Percentiles rank a stretch among this genome's conserved stretches.
Conservation (phyloP, 2,113 vertebrate species). For the Bothrops jararaca region DNA sequence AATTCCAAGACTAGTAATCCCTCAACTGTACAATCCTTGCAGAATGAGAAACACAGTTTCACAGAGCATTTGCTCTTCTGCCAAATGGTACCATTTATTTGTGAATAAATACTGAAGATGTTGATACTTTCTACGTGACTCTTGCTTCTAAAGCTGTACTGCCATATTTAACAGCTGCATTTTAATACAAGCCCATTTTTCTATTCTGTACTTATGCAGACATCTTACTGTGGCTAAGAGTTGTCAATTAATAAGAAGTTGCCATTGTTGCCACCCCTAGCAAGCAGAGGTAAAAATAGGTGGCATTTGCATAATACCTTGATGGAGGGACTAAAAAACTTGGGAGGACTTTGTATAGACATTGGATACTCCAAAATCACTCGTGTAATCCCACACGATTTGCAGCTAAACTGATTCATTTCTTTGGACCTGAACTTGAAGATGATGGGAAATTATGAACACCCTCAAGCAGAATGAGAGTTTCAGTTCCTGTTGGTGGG, state of each 20-base stretch:
- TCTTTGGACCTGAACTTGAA: neutral
- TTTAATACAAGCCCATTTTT: neutral
- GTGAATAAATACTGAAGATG: neutral
- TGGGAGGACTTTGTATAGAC: neutral
- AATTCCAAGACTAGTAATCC: constrained; percentile 1
- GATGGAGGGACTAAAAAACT: neutral
- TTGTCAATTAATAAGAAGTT: neutral
- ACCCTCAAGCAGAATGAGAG: neutral
- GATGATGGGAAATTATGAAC: neutral
- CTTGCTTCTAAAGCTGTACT: neutral
- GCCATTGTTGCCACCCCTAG: neutral
- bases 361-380: neutral
- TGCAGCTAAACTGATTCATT: neutral
- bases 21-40: neutral
- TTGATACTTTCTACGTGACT: neutral
- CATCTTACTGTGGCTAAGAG: neutral
- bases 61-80: neutral
- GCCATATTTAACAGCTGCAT: neutral
- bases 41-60: neutral
- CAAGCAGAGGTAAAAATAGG: neutral
- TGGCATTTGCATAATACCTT: neutral
- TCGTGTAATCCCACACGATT: neutral
- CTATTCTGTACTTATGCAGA: neutral
- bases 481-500: neutral
- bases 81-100: neutral